phyloP scores from a whole-genome alignment of 2,797 vertebrate genomes.

The Pangasius larnaudii region DNA sequence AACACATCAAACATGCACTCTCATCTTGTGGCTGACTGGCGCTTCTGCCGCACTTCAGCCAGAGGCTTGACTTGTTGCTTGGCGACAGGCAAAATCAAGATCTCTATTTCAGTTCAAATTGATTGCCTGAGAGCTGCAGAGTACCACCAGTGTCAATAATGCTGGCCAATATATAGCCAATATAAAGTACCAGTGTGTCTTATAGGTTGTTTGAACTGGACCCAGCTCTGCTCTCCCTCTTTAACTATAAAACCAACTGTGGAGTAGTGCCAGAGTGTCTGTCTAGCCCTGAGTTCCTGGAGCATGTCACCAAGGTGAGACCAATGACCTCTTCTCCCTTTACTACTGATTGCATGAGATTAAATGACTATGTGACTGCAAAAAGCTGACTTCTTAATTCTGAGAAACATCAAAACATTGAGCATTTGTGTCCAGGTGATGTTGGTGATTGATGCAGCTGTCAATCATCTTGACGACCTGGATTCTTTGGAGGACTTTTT shows the following conservation, averaged over 20 bases:
- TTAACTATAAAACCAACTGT: constrained; percentile 88
- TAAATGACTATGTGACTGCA: background rate
- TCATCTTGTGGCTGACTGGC: constrained; percentile 50
- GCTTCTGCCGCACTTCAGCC: constrained; percentile 65
- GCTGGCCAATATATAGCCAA: background rate
- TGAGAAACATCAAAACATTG: background rate
- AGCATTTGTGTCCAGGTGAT: constrained; percentile 81
- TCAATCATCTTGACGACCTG: constrained; percentile 89
- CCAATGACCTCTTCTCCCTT: background rate
- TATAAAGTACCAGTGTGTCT: constrained; percentile 38
- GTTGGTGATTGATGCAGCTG: constrained; percentile 92
- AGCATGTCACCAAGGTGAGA: constrained; percentile 94
- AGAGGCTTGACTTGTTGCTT: constrained; percentile 82
- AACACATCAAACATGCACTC: constrained; percentile 26
- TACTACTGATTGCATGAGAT: background rate
- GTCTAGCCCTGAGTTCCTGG: constrained; percentile 89
- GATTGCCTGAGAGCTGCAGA: constrained; percentile 60
- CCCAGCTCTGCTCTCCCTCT: constrained; percentile 86
- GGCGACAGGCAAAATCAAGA: constrained; percentile 77
- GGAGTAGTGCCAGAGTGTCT: constrained; percentile 87
- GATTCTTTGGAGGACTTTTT: constrained; percentile 89
- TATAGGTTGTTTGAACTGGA: constrained; percentile 92
- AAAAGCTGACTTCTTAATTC: background rate
- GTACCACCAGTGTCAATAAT: constrained; percentile 15
- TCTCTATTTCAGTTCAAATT: constrained; percentile 73